Evolutionary conservation across 1,140 invertebrate species (phyloP).

Genomic region (Ooceraea biroi): DNA sequence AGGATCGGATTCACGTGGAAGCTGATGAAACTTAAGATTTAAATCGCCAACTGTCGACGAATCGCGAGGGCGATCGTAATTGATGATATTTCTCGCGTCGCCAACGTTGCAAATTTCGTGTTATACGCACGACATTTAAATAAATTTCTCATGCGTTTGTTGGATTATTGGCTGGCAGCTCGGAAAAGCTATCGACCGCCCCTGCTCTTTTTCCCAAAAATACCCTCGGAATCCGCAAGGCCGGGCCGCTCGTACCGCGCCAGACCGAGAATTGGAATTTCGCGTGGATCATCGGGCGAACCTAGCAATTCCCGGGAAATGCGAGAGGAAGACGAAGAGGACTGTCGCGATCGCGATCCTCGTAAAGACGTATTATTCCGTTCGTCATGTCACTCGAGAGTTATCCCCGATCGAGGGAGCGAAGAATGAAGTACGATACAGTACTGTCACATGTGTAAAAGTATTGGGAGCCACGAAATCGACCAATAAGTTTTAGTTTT

Average conservation of each 20-base stretch:
- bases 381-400: conserved; percentile 21
- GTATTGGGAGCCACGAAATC: conserved; percentile 11
- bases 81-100: conserved; percentile 16
- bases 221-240: neutral
- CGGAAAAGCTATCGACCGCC: neutral
- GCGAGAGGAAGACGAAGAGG: conserved; percentile 7
- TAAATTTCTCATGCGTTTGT: neutral
- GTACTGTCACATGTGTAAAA: neutral
- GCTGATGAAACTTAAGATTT: conserved; percentile 50
- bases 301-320: conserved; percentile 25
- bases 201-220: neutral
- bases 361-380: conserved; percentile 47
- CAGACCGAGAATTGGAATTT: conserved; percentile 59
- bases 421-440: neutral
- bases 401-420: conserved; percentile 13
- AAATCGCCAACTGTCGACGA: neutral
- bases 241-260: conserved; percentile 8
- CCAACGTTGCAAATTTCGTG: neutral
- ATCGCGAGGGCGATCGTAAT: neutral
- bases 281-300: conserved; percentile 26
- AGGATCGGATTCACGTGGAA: neutral
- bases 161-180: neutral
- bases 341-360: conserved; percentile 43
- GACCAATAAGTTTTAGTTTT: conserved; percentile 18
- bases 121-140: too few relatives aligned